These are phyloP conservation scores for Episyrphus balteatus DNA, from an alignment of 1,140 invertebrate species.

Conservation along the genomic window DNA sequence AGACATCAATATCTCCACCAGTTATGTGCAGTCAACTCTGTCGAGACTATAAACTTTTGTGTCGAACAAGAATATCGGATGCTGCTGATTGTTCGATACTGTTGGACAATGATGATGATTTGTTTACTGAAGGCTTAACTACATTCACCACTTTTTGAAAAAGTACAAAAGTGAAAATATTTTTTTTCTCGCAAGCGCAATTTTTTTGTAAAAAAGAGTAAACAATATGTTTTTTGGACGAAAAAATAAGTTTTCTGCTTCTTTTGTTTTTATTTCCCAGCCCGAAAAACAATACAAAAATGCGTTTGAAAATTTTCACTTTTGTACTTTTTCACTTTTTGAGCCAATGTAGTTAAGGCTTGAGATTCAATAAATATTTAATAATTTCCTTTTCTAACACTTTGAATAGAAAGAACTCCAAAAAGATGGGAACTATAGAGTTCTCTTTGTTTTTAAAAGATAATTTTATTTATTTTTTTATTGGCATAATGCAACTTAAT, in stretches of 20 bases:
- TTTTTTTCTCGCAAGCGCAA: no score
- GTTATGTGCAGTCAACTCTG: constrained; percentile 22
- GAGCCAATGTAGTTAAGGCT: no score
- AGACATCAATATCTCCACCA: constrained; percentile 24
- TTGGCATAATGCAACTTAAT: background rate
- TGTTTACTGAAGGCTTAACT: constrained; percentile 6
- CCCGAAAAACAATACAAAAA: no score
- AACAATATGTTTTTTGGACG: no score
- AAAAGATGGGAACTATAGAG: background rate
- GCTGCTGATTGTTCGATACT: background rate
- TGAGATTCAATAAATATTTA: background rate
- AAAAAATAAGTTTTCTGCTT: no score
- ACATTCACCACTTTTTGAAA: no score
- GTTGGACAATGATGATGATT: background rate
- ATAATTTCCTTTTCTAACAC: background rate
- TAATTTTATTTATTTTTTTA: constrained; percentile 1
- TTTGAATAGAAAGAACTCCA: background rate
- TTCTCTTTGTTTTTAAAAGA: background rate
- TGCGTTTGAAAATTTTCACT: no score
- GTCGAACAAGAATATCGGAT: constrained; percentile 15
- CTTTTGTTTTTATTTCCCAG: background rate
- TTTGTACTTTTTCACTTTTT: no score
- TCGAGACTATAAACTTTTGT: constrained; percentile 26
- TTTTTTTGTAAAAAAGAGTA: no score
- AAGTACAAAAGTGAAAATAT: no score